Base-by-base conservation (phyloP, 2,113 vertebrate species). In the Leuciscus idus region DNA sequence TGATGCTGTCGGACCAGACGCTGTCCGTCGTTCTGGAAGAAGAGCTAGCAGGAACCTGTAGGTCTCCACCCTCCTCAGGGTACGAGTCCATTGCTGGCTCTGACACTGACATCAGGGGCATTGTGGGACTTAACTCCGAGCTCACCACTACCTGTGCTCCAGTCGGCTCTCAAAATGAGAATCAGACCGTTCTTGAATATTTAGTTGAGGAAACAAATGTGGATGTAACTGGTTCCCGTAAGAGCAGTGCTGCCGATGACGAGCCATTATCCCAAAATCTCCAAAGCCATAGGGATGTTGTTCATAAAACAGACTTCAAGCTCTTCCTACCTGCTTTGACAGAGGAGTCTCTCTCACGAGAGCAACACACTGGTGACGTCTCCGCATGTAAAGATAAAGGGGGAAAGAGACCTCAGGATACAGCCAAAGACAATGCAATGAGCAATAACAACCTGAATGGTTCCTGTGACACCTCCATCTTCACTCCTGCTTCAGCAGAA, bases 41-140 rank as follows among this genome's bases (percentile, higher is more conserved):
- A 28, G 46, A 50, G 3, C 26, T 87, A 5, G 33, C 33, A 15
- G 43, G 52, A 21, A 57, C 2, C 19, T 57, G 52, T 59, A 89
- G 88, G 46, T 91, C 91, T 6, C 89, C 90, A 2, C 89, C 87
- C 6, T 91, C 90, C 36, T 92, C 90, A 59, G 88, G 90, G 50
- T 91, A 90, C 1, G 89, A 90, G 85, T 92, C 91, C 70, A 89
- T 92, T 8, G 86, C 90, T 23, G 91, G 90, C 39, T 92, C 89
- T 4, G 91, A 91, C 82, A 89, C 83, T 2, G 90, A 92, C 77
- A 92, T 90, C 33, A 87, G 89, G 74, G 88, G 68, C 48, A 86
- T 86, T 30, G 78, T 82, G 70, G 85, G 81, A 19, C 39, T 85
- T 62, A 83, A 62, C 28, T 72, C 33, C 74, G 88, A 92, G 1